Evolutionary conservation across 1,140 invertebrate species (phyloP), one percentile per base, ranked within the genome.

Genomic region (Marisa cornuarietis): DNA sequence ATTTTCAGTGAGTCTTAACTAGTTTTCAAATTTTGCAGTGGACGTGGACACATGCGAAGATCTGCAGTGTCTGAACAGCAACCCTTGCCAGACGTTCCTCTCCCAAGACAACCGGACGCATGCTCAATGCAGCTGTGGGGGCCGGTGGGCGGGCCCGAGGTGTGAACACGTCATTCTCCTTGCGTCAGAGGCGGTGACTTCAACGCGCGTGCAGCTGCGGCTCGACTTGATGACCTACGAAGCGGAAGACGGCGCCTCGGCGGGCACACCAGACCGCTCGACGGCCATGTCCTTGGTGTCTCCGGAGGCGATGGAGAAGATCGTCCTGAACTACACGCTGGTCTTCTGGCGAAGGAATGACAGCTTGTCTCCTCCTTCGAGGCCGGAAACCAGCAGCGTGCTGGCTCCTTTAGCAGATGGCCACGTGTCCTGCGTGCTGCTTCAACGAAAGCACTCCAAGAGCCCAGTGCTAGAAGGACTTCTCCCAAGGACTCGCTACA

Each of bases 311-410:
- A 63, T 65, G 42, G 62, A 24, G 31, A 22, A 22, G 22, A 51
- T 77, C 26, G 51, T 6, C 51, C 76, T 77, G 63, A 77, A 68
- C 63, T 77, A 77, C 76, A 77, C 76, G 76, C 24, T 77, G 65
- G 76, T 77, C 14, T 77, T 24, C 76, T 77, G 76, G 76, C 31
- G 76, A 31, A 31, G 76, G 31, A 77, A 77, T 49, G 76, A 77
- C 26, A 24, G n/a, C 26, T 68, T n/a, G 11, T 31, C 65, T 68
- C 65, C 65, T 63, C n/a, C n/a, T n/a, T 13, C 26, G 22, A n/a
- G 31, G 26, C n/a, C 2, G 22, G 14, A 13, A 31, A 26, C 63
- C 42, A 52, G 26, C 20, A 52, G 42, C 13, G 31, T 63, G 3
- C 24, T 66, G 76, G 24, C 76, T 26, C 10, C 61, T 24, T 14